A percentile compares a stretch with the other conserved stretches of the same genome.
Evolutionary conservation across 2,888 invertebrate species (phyloP).

Genomic region (Hydrotaea diabolus): DNA sequence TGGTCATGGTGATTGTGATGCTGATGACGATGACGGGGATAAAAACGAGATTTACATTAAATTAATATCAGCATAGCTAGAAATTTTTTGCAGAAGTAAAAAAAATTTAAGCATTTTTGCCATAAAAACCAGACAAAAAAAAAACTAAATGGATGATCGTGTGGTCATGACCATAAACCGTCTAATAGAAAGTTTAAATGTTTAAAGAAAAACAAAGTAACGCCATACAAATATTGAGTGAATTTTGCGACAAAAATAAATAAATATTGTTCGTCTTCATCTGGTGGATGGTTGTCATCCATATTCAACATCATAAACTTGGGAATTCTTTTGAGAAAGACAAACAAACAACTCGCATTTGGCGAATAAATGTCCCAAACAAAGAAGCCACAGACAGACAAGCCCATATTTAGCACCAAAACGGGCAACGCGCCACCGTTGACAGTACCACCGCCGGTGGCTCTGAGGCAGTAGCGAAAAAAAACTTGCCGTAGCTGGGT

Average conservation of each 20-base stretch:
- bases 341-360: constrained; percentile 1
- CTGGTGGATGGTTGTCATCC: neutral
- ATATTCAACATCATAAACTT: neutral
- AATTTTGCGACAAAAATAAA: neutral
- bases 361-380: neutral
- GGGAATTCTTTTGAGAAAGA: neutral
- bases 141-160: too few relatives aligned
- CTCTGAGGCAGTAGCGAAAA: neutral
- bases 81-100: neutral
- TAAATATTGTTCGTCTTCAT: neutral
- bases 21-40: neutral
- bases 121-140: neutral
- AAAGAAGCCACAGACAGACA: neutral
- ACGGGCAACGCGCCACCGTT: neutral
- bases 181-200: neutral
- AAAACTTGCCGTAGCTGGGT: neutral
- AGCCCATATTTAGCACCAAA: neutral
- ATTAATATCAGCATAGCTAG: neutral
- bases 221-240: neutral
- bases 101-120: neutral
- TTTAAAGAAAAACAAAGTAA: neutral
- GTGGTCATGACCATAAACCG: neutral
- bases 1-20: neutral
- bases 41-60: neutral
- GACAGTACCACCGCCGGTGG: neutral